Base-by-base conservation (phyloP, 2,113 vertebrate genomes). In the Ranitomeya variabilis region DNA sequence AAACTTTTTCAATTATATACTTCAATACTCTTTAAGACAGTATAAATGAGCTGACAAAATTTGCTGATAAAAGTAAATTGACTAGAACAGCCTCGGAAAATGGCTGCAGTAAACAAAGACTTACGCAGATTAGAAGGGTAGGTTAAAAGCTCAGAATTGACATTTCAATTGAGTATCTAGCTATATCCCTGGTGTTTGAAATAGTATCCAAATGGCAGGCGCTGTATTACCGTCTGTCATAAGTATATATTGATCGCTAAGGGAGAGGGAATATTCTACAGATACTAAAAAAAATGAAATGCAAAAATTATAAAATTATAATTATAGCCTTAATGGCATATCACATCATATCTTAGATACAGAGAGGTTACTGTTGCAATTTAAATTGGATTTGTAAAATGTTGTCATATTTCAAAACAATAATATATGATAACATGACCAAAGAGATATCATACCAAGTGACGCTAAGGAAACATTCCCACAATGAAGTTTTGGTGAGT, bases 21-120 rank as follows among this genome's bases (percentile, higher is more conserved):
- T 83, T 88, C 80, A 83, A 83, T 83, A 88, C 80, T 83, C 80
- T 88, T 88, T 88, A 83, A 88, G 87, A 88, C 80, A 83, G 80
- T 88, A 83, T 88, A 88, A 88, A 88, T 88, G 87, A 88, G 80
- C 79, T 88, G 87, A 83, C 87, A 88, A 88, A 83, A 83, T 88
- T 74, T 88, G 87, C 87, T 88, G 87, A 88, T 88, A 88, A 88
- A 88, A 88, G 67, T 88, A 88, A 88, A 88, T 88, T 88, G 87
- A 88, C 79, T 88, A 83, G 87, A 88, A 88, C 80, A 88, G 87
- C 66, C 86, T 73, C 54, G 5, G 86, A 73, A 82, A 87, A 87
- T 82, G 86, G 79, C 81, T 83, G 69, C 55, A 51, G 67, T 88
- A 88, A 88, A 88, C 80, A 88, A 74, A 88, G 87, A 83, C 80